These are phyloP conservation scores for Cryptocephalus moraei DNA, from an alignment of 2,888 invertebrate genomes.

Conservation along the genomic window DNA sequence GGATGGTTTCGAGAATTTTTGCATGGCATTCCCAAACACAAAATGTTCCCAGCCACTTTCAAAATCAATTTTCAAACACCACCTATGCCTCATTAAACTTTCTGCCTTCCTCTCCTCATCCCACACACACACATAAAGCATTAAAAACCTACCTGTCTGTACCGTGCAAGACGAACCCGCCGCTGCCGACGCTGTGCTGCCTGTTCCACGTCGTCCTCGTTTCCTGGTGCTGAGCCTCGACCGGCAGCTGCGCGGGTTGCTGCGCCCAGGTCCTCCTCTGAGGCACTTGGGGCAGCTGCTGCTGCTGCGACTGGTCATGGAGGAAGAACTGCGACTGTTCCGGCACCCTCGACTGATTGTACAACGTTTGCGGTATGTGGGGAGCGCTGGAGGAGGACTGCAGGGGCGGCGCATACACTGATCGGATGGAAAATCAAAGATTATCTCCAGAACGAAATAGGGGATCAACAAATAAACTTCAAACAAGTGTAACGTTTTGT, in stretches of 20 bases:
- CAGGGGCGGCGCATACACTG: constrained; percentile 11
- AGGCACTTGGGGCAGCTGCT: constrained; percentile 11
- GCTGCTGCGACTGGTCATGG: constrained; percentile 50
- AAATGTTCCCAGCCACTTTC: no score
- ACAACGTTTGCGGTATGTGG: constrained; percentile 45
- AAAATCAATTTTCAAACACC: no score
- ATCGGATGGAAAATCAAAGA: no score
- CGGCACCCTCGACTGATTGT: constrained; percentile 25
- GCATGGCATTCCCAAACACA: no score
- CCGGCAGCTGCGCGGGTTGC: constrained; percentile 15
- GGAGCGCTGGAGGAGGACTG: constrained; percentile 38
- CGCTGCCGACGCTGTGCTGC: constrained; percentile 27
- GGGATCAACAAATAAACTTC: no score
- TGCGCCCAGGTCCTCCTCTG: constrained; percentile 58
- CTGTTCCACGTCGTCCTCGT: constrained; percentile 36
- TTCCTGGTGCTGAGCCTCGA: constrained; percentile 21
- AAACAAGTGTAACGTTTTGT: no score
- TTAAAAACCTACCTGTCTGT: constrained; percentile 10
- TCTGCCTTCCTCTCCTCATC: no score
- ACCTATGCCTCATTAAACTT: no score
- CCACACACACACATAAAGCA: neutral
- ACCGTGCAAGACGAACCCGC: constrained; percentile 59
- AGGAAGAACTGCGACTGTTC: constrained; percentile 62
- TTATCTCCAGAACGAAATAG: no score
- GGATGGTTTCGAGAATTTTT: no score